Percentiles rank a stretch among this genome's conserved stretches.
phyloP scores from a whole-genome alignment of 1,140 invertebrate species.

The Sminthurides bifidus region DNA sequence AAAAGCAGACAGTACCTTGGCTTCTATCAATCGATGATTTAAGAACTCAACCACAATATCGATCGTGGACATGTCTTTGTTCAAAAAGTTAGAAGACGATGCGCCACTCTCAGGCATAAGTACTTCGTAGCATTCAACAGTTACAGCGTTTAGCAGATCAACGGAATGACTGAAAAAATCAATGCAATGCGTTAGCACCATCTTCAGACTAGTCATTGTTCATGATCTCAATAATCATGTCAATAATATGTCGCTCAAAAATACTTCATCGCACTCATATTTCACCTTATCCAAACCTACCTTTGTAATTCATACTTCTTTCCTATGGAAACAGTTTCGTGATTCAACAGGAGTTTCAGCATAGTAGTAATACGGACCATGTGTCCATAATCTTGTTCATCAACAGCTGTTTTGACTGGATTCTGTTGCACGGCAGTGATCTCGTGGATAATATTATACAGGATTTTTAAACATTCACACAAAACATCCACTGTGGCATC shows the following conservation, averaged over 20 bases:
- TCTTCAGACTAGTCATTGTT: too few species aligned
- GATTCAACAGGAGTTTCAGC: slow-evolving; percentile 46
- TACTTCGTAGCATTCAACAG: slow-evolving; percentile 44
- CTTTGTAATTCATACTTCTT: slow-evolving; percentile 58
- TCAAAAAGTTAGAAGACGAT: slow-evolving; percentile 41
- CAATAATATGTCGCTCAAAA: too few species aligned
- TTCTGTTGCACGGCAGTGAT: slow-evolving; percentile 38
- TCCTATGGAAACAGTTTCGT: slow-evolving; percentile 44
- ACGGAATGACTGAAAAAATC: slow-evolving; percentile 43
- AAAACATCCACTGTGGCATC: slow-evolving; percentile 46
- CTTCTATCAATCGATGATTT: slow-evolving; percentile 39
- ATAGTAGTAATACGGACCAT: slow-evolving; percentile 40
- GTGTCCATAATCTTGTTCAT: slow-evolving; percentile 56
- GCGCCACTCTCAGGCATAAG: slow-evolving; percentile 36
- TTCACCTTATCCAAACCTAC: slow-evolving; percentile 41
- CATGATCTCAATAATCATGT: too few species aligned
- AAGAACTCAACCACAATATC: slow-evolving; percentile 53
- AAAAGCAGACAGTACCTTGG: neutral
- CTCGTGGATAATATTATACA: slow-evolving; percentile 71
- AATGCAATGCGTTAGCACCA: too few species aligned
- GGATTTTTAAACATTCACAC: slow-evolving; percentile 73
- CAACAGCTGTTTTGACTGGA: slow-evolving; percentile 36
- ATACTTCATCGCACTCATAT: too few species aligned
- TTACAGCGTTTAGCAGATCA: slow-evolving; percentile 47
- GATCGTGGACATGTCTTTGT: slow-evolving; percentile 57